phyloP scores from a whole-genome alignment of 2,113 vertebrate genomes.

The Actenoides hombroni region DNA sequence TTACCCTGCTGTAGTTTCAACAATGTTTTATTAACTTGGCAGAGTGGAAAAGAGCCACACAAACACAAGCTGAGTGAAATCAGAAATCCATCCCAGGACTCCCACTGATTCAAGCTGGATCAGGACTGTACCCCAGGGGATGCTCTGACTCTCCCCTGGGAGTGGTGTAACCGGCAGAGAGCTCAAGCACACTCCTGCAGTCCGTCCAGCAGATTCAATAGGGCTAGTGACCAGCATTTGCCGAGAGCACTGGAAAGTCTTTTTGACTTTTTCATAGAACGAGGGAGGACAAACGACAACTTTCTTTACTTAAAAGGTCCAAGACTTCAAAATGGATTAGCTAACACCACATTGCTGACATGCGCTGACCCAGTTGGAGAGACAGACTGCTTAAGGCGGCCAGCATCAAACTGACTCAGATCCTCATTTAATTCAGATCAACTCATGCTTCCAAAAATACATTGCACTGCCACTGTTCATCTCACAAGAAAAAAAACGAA shows the following conservation, averaged over 20 bases:
- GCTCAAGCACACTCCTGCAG: neutral
- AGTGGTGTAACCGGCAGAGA: neutral
- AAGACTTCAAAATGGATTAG: constrained; percentile 46
- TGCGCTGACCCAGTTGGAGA: constrained; percentile 58
- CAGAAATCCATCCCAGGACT: neutral
- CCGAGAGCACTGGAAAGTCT: neutral
- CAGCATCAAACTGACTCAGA: constrained; percentile 62
- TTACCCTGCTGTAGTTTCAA: neutral
- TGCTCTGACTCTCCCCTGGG: neutral
- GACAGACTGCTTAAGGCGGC: constrained; percentile 37
- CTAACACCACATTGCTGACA: neutral
- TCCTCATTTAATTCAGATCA: constrained; percentile 55
- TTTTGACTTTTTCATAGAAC: neutral
- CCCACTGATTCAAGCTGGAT: neutral
- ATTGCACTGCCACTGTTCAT: constrained; percentile 25
- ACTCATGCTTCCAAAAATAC: constrained; percentile 30
- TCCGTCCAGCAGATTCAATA: neutral
- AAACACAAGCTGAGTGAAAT: neutral
- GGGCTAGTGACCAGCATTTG: neutral
- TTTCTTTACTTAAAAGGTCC: constrained; percentile 38
- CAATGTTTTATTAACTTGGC: neutral
- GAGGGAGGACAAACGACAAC: constrained; percentile 1
- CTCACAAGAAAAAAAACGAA: neutral
- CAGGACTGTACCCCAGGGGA: neutral
- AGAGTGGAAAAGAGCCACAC: neutral